Conservation (phyloP, 2,113 vertebrate species). For the Gavia stellata region DNA sequence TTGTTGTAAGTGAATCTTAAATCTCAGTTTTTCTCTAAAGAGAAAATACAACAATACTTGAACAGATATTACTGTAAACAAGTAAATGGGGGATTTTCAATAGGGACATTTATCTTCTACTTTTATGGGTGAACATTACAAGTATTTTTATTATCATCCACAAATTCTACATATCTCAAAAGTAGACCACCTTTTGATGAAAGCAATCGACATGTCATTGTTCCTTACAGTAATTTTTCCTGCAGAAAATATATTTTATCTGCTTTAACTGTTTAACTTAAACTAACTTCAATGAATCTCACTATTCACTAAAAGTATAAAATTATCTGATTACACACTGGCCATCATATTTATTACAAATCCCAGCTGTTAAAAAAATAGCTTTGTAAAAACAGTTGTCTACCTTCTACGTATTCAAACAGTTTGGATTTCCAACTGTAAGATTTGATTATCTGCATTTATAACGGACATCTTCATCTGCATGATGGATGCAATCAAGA, state of each 20-base stretch:
- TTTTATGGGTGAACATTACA: background rate
- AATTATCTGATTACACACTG: background rate
- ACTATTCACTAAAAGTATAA: background rate
- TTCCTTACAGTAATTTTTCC: background rate
- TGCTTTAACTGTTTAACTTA: background rate
- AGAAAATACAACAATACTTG: background rate
- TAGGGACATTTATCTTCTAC: background rate
- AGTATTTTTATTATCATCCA: background rate
- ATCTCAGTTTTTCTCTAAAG: background rate
- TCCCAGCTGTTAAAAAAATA: background rate
- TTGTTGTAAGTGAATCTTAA: background rate
- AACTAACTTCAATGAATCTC: background rate
- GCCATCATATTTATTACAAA: background rate
- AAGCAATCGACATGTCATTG: background rate
- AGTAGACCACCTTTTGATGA: background rate
- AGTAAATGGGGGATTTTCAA: background rate
- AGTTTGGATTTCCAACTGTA: background rate
- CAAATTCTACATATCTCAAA: background rate
- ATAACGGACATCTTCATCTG: conserved; percentile 21
- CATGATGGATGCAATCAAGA: conserved; percentile 44
- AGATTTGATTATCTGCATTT: background rate
- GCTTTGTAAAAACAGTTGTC: background rate
- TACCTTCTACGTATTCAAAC: background rate
- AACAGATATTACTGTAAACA: background rate
- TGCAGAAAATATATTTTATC: background rate